Conservation (phyloP, 2,888 invertebrate genomes). For the Monoplex corrugatus region DNA sequence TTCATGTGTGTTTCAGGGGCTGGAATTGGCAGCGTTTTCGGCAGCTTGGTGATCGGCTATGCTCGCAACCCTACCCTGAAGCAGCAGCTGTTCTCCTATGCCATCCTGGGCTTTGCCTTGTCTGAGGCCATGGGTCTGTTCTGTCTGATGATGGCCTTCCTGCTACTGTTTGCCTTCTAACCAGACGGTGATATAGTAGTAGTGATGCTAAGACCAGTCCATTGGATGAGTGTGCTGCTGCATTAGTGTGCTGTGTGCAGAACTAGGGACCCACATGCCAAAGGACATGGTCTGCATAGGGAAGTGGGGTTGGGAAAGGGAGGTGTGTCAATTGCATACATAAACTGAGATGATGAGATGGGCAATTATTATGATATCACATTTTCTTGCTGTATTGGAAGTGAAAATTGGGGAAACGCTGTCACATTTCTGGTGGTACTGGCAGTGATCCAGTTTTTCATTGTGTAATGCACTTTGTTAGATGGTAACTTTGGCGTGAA, state of each 20-base stretch:
- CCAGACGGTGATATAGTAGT: not conserved
- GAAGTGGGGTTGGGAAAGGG: not conserved
- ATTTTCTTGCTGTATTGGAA: not conserved
- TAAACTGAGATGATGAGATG: not conserved
- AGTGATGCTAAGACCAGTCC: not conserved
- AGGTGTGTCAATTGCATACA: not conserved
- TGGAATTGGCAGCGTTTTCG: conserved; percentile 98
- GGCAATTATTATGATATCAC: not conserved
- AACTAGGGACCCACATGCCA: conserved; percentile 1
- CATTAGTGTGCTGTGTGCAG: conserved; percentile 34
- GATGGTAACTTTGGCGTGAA: not conserved
- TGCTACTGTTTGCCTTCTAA: conserved; percentile 98
- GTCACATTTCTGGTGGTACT: not conserved
- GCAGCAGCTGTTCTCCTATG: conserved; percentile 98
- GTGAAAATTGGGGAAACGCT: not conserved
- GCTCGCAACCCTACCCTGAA: conserved; percentile 98
- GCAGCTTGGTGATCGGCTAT: conserved; percentile 97
- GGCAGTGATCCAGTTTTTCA: not conserved
- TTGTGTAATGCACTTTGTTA: not conserved
- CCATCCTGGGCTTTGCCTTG: conserved; percentile 98
- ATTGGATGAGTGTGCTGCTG: conserved; percentile 29
- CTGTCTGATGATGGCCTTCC: conserved; percentile 99
- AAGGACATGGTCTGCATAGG: not conserved
- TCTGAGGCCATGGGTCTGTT: conserved; percentile 99
- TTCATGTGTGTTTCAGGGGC: conserved; percentile 87